Base-by-base conservation (phyloP, 2,888 invertebrate species). In the Teinopalpus imperialis region DNA sequence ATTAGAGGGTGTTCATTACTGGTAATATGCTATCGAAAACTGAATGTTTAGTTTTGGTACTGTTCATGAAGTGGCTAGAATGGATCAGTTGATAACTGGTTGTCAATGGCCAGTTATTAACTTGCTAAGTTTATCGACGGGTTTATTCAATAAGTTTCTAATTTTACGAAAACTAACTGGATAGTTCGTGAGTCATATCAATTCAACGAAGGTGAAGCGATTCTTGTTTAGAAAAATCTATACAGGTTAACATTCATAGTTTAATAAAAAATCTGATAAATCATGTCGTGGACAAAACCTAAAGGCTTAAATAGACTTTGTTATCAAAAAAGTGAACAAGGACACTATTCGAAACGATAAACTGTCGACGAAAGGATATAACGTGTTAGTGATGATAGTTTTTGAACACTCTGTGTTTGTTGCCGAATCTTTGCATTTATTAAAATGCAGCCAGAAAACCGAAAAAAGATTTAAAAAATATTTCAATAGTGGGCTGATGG, bases 151-250 rank as follows among this genome's bases (percentile, higher is more conserved):
- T n/a, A n/a, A n/a, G n/a, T n/a, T n/a, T n/a, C n/a, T n/a, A n/a
- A n/a, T 52, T 56, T 54, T 57, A 42, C 44, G 47, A 51, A 30
- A 13, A 14, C 14, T 13, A n/a, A 14, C 12, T 27, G 27, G 12
- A 24, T 30, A 13, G 14, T 30, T 7, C 9, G 7, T 3, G 7
- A 14, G 7, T 14, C 13, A 14, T 30, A 14, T 30, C 14, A 13
- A n/a, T 30, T 14, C n/a, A n/a, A n/a, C n/a, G n/a, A n/a, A n/a
- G 13, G 5, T 30, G 13, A 30, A 30, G 13, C 14, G 30, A 6
- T 30, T 30, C 16, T 30, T 14, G n/a, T 30, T 14, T 13, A 2
- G 27, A 14, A 14, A 14, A 30, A 30, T 6, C 6, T 30, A 30
- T 14, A 30, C 14, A 14, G 8, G 27, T 30, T 7, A 30, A 9